Evolutionary conservation across 1,140 invertebrate species (phyloP).

Genomic region (Chrysopa pallens): DNA sequence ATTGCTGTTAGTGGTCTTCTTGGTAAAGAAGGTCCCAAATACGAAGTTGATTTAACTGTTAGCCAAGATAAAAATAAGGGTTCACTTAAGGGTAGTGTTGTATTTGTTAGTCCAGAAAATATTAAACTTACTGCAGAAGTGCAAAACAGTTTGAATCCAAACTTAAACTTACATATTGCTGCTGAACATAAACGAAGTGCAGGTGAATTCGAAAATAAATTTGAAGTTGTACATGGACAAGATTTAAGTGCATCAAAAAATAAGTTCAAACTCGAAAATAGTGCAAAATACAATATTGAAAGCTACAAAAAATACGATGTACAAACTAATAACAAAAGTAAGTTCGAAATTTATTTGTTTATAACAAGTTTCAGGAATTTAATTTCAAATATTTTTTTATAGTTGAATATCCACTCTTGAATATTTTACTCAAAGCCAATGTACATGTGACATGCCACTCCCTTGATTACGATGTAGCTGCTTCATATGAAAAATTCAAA

Average conservation of each 20-base stretch:
- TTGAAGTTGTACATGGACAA: conserved; percentile 38
- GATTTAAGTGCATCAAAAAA: conserved; percentile 35
- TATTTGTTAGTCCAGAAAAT: conserved; percentile 7
- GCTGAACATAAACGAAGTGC: conserved; percentile 21
- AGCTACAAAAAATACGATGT: conserved; percentile 9
- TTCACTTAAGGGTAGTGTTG: conserved; percentile 21
- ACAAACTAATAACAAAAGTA: conserved; percentile 15
- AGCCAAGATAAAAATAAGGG: conserved; percentile 29
- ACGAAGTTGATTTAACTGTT: conserved; percentile 29
- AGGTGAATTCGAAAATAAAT: conserved; percentile 21
- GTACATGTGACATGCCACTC: conserved; percentile 30
- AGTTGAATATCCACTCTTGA: conserved; percentile 32
- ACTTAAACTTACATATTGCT: conserved; percentile 34
- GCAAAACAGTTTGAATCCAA: conserved; percentile 31
- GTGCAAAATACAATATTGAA: conserved; percentile 7
- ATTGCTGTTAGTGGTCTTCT: conserved; percentile 31
- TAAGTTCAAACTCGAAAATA: conserved; percentile 22
- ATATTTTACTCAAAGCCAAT: conserved; percentile 26
- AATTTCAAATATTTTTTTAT: conserved; percentile 5
- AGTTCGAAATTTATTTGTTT: background rate
- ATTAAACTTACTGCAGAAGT: conserved; percentile 26
- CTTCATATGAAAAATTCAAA: conserved; percentile 32
- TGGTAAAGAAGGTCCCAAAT: conserved; percentile 19
- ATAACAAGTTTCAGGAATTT: no score
- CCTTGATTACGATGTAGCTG: conserved; percentile 26